Base-by-base conservation (phyloP, 1,140 invertebrate species). In the Zaprionus gabonicus region DNA sequence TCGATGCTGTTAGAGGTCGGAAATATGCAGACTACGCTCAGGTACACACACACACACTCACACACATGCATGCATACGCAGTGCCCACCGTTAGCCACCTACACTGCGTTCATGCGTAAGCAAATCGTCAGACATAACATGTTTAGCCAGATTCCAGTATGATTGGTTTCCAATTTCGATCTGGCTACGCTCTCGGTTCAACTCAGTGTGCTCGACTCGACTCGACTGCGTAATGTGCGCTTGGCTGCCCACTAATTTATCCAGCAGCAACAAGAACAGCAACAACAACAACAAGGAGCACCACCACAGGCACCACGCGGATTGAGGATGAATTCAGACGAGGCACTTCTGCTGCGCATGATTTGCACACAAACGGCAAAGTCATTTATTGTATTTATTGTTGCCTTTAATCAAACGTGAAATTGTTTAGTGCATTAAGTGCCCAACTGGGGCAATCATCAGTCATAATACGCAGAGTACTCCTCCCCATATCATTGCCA, bases 401-500 rank as follows among this genome's bases (percentile, higher is more conserved):
- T 46, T 74, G 78, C 64, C 65, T 81, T 53, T 71, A 85, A 70
- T 72, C 82, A 78, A 59, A 76, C 82, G 82, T 85, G 82, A 85
- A 86, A 85, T 85, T 85, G 82, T 81, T 85, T 72, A 72, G 67
- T 81, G 82, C 75, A 85, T 69, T 76, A 76, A 76, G 51, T 71
- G 44, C 60, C 56, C 36, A 46, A 65, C 55, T 25, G 59, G 17
- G 31, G 34, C 49, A 56, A 27, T 38, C 23, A 49, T 34, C 68
- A 72, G 23, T 69, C 65, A 60, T 55, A 83, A 66, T 60, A 67
- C 49, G 66, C 28, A 38, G 34, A 25, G 12, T n/a, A 23, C 31
- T 38, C 31, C 31, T 38, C 17, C 12, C 23, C 25, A 57, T 57
- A 55, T 60, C 64, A 67, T 64, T 17, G 63, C 65, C 81, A 67